Conservation (phyloP, 2,113 vertebrate species). For the Hyperoodon ampullatus region DNA sequence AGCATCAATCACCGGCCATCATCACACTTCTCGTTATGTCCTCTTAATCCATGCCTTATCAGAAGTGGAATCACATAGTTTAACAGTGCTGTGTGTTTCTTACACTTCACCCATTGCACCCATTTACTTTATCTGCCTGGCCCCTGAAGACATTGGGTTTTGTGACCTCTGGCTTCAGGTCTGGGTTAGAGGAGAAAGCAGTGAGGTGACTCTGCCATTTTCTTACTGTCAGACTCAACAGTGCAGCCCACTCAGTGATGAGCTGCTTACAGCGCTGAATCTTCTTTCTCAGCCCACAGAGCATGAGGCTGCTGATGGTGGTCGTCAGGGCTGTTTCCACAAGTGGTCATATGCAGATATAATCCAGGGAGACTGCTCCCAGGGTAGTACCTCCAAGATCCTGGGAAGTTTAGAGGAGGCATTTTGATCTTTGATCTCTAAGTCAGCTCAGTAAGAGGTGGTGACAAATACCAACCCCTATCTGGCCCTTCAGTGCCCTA, state of each 20-base stretch:
- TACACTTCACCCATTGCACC: background rate
- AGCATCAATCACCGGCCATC: background rate
- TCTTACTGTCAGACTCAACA: background rate
- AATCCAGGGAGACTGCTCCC: background rate
- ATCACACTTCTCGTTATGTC: background rate
- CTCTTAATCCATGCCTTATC: background rate
- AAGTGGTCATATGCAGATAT: background rate
- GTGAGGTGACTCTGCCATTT: background rate
- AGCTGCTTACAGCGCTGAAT: background rate
- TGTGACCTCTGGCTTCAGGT: background rate
- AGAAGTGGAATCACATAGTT: background rate
- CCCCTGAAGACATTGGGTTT: background rate
- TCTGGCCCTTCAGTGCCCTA: slow-evolving; percentile 84
- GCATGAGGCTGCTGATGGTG: slow-evolving; percentile 19
- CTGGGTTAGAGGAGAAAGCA: background rate
- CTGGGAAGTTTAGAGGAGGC: slow-evolving; percentile 14
- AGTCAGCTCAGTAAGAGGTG: slow-evolving; percentile 31
- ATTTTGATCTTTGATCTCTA: background rate
- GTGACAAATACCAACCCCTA: slow-evolving; percentile 84
- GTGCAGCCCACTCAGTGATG: background rate
- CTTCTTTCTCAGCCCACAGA: background rate
- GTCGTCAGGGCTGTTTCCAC: background rate
- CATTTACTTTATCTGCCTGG: background rate
- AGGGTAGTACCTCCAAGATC: background rate
- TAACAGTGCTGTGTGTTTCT: background rate